Conservation (phyloP, 1,140 invertebrate genomes). For the Heliothis subflexa region DNA sequence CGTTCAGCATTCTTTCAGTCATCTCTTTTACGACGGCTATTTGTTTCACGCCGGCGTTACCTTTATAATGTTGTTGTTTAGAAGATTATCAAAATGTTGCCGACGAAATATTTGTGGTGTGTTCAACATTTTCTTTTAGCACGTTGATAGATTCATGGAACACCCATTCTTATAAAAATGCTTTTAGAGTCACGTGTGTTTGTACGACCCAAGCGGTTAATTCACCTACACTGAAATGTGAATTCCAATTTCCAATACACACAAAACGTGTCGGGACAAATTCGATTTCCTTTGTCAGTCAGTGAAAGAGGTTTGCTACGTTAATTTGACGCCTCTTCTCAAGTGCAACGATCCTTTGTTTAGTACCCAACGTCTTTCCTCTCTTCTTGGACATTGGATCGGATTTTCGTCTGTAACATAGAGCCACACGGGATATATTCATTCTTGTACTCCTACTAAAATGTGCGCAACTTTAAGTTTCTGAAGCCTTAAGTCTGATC, state of each 20-base stretch:
- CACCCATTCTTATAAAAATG: neutral
- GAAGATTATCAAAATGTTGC: constrained; percentile 24
- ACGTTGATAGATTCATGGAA: neutral
- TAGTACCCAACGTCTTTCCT: constrained; percentile 13
- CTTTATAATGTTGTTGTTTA: constrained; percentile 28
- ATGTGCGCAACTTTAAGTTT: neutral
- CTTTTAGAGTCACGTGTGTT: neutral
- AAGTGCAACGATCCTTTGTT: constrained; percentile 42
- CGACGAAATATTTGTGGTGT: constrained; percentile 14
- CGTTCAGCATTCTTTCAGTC: constrained; percentile 31
- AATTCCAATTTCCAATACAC: neutral
- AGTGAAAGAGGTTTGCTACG: neutral
- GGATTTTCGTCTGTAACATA: neutral
- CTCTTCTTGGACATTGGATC: neutral
- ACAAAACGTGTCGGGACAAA: neutral
- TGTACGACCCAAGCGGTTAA: neutral
- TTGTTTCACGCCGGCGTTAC: constrained; percentile 37
- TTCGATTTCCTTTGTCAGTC: constrained; percentile 6
- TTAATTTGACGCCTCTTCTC: constrained; percentile 26
- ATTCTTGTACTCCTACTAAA: neutral
- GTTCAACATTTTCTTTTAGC: neutral
- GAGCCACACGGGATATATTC: constrained; percentile 6
- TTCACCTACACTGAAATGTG: neutral
- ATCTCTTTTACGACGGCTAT: constrained; percentile 32
- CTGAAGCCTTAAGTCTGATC: neutral